Evolutionary conservation across 2,888 invertebrate genomes (phyloP), one percentile per base, ranked within the genome.

Genomic region (Spodoptera picta): DNA sequence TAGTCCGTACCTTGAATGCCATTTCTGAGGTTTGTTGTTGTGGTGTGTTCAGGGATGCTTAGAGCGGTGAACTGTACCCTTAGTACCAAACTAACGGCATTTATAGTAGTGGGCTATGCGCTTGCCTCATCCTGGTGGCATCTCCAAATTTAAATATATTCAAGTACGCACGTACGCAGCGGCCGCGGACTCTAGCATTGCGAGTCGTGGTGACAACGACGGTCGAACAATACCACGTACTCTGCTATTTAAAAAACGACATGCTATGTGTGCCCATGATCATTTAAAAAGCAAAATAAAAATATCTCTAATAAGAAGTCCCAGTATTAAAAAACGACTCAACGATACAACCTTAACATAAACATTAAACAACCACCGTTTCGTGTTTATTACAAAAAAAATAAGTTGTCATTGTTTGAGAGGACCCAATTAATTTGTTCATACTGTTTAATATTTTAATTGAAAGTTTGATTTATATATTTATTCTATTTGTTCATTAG

Each of bases 101-200:
- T 90, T 94, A 93, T 93, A 93, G 87, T 87, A 76, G 85, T 82
- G 82, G 83, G 79, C 60, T 52, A 64, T 63, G 12, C 69, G 75
- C 70, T 79, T 77, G 91, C 92, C 74, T 88, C 90, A 92, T 90
- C 90, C 91, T 85, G 85, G 86, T 82, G 85, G 86, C 90, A 89
- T 91, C 90, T 92, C 88, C 90, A 91, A 92, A 92, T 92, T 92
- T 92, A 87, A 92, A 92, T 92, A 92, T 90, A 85, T 87, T 92
- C 92, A 92, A 92, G 92, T 90, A 92, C 92, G 88, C 92, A 92
- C 92, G 92, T 92, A 68, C 89, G 69, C 75, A 82, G 79, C 81
- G 72, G 73, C 78, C 54, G 70, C 61, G 23, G 36, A 19, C 23
- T 49, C 36, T 45, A 77, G 75, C 75, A 79, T 72, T 81, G 66